Percentiles rank a stretch among this genome's conserved stretches.
phyloP scores from a whole-genome alignment of 2,797 vertebrate genomes.

The Bovichtus diacanthus region DNA sequence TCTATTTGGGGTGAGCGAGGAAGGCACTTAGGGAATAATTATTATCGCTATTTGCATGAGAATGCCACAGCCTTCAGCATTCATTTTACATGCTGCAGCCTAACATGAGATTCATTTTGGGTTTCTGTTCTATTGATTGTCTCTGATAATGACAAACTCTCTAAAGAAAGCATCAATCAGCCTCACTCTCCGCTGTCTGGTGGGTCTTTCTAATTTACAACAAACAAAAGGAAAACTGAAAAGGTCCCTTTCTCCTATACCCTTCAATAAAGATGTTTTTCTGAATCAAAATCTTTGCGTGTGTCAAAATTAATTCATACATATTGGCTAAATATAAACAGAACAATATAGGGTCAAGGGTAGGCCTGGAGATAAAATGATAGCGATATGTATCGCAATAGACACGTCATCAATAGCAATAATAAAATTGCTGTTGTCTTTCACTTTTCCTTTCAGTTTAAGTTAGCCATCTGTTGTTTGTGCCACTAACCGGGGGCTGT shows the following conservation, averaged over 20 bases:
- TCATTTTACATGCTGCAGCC: slow-evolving; percentile 31
- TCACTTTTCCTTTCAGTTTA: too few relatives aligned
- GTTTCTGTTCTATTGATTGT: slow-evolving; percentile 61
- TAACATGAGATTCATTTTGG: slow-evolving; percentile 50
- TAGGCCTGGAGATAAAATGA: too few relatives aligned
- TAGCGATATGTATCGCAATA: too few relatives aligned
- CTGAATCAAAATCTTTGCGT: background rate
- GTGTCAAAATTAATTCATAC: slow-evolving; percentile 3
- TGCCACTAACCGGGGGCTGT: too few relatives aligned
- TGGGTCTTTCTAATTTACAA: slow-evolving; percentile 12
- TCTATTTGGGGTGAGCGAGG: slow-evolving; percentile 47
- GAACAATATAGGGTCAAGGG: background rate
- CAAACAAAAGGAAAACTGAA: slow-evolving; percentile 12
- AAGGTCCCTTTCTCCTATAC: background rate
- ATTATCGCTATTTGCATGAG: slow-evolving; percentile 65
- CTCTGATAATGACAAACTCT: slow-evolving; percentile 58
- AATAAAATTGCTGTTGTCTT: too few relatives aligned
- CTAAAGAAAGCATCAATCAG: slow-evolving; percentile 46
- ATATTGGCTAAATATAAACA: background rate
- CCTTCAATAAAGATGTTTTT: slow-evolving; percentile 10
- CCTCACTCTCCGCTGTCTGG: slow-evolving; percentile 1
- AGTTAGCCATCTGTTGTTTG: too few relatives aligned
- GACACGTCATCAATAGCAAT: too few relatives aligned
- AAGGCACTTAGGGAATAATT: slow-evolving; percentile 58
- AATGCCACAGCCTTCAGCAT: slow-evolving; percentile 53